Conservation (phyloP, 2,113 vertebrate species). For the Sinocyclocheilus anophthalmus region DNA sequence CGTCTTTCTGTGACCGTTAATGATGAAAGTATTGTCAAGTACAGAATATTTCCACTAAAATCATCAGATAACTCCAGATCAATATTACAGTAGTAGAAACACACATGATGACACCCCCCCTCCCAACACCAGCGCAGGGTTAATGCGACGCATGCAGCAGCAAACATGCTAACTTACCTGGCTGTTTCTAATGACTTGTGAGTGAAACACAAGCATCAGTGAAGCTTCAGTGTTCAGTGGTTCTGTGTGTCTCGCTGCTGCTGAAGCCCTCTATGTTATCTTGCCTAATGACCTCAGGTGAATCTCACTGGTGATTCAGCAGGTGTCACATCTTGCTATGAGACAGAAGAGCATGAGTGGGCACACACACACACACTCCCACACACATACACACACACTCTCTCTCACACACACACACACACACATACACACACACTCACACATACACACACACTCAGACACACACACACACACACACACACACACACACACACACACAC, state of each 20-base stretch:
- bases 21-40: no score
- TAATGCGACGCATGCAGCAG: neutral
- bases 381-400: slow-evolving; percentile 22
- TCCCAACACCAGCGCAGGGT: no score
- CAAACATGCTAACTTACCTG: slow-evolving; percentile 46
- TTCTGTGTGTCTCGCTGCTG: slow-evolving; percentile 2
- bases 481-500: no score
- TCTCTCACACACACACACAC: neutral
- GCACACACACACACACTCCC: neutral
- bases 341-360: slow-evolving; percentile 31
- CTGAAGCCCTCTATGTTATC: slow-evolving; percentile 55
- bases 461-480: no score
- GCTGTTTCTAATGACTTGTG: neutral
- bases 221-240: neutral
- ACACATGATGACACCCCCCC: neutral
- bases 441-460: no score
- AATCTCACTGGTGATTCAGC: slow-evolving; percentile 59
- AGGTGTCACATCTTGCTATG: slow-evolving; percentile 53
- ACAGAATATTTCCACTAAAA: neutral
- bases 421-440: neutral
- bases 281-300: slow-evolving; percentile 57
- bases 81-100: neutral
- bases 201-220: slow-evolving; percentile 7
- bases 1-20: no score
- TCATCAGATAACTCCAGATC: neutral